These are phyloP conservation scores for Eremophila alpestris DNA, from an alignment of 2,797 vertebrate species.

Conservation along the genomic window DNA sequence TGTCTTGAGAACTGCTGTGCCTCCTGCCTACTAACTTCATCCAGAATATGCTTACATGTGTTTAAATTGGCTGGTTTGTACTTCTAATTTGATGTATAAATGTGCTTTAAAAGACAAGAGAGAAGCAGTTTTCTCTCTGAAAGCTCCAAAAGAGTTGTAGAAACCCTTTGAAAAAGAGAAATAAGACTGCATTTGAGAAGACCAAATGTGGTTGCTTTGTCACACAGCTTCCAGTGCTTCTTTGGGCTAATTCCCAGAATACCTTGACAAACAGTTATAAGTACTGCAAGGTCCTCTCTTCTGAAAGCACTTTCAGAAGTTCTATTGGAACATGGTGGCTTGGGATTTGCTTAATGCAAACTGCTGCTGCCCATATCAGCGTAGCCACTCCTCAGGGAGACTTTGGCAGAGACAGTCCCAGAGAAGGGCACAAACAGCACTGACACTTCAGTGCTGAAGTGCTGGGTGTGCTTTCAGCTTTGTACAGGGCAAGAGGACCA, in stretches of 20 bases:
- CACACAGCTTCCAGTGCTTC: neutral
- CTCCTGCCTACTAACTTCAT: neutral
- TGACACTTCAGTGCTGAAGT: neutral
- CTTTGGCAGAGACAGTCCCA: neutral
- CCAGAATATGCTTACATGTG: neutral
- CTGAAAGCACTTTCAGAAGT: neutral
- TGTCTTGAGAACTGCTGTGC: neutral
- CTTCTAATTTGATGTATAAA: neutral
- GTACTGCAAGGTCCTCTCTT: neutral
- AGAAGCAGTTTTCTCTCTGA: neutral
- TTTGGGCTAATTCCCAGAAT: neutral
- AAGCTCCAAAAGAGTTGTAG: neutral
- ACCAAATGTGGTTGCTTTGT: neutral
- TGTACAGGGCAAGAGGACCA: rapidly evolving
- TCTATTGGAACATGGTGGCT: neutral
- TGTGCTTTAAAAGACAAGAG: neutral
- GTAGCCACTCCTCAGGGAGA: rapidly evolving
- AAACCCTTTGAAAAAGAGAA: neutral
- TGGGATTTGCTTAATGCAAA: neutral
- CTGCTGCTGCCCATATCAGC: neutral
- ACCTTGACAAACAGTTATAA: neutral
- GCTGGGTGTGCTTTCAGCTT: neutral
- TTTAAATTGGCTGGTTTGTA: neutral
- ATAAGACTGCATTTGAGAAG: neutral
- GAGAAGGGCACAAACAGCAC: neutral